Conservation (phyloP, 2,797 vertebrate species). For the Aplochiton taeniatus region DNA sequence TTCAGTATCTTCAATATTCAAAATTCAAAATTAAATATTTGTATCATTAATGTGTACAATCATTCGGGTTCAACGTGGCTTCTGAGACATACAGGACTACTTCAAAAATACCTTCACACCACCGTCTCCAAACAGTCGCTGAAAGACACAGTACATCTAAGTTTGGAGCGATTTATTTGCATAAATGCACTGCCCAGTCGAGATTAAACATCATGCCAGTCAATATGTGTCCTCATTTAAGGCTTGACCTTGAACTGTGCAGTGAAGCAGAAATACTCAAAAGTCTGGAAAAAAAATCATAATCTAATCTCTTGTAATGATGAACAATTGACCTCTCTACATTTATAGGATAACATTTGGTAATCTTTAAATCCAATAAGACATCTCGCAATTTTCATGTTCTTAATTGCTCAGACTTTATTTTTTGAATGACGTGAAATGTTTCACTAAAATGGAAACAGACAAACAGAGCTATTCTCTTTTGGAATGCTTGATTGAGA, state of each 20-base stretch:
- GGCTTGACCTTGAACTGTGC: constrained; percentile 29
- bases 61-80: no score
- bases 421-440: not conserved
- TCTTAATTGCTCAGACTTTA: constrained; percentile 52
- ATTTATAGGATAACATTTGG: constrained; percentile 51
- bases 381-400: constrained; percentile 34
- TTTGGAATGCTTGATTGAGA: constrained; percentile 39
- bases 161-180: no score
- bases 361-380: constrained; percentile 59
- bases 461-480: no score
- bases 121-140: no score
- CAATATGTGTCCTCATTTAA: constrained; percentile 5
- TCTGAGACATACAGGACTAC: no score
- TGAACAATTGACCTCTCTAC: constrained; percentile 37
- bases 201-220: not conserved
- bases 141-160: no score
- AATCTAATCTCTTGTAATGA: constrained; percentile 40
- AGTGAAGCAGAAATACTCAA: constrained; percentile 27
- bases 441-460: not conserved
- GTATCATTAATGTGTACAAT: no score
- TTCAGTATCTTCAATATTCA: no score
- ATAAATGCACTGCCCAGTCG: no score
- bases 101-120: no score
- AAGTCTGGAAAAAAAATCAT: constrained; percentile 39
- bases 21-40: no score